Base-by-base conservation (phyloP, 2,888 invertebrate genomes). In the Pecten maximus region DNA sequence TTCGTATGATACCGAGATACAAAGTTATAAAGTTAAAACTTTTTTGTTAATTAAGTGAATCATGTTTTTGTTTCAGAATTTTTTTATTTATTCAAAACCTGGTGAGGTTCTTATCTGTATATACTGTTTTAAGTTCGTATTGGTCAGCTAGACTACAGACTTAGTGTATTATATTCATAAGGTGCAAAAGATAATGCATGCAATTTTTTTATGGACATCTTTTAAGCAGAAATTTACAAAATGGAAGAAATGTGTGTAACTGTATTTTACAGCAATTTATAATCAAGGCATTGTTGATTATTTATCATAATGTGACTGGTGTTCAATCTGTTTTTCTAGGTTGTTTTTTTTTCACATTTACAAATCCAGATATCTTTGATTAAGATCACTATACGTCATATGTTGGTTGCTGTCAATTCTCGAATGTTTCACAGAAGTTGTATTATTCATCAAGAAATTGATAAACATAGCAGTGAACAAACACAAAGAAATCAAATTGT, bases 151-250 rank as follows among this genome's bases (percentile, higher is more conserved):
- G 28, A 74, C 74, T 35, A 35, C 3, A 28, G 28, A 74, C 12
- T 28, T 35, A 2, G 6, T 44, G 44, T 10, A 44, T 44, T 44
- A 12, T 44, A 44, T 44, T 44, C 44, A 74, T 35, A 16, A 74
- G 23, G n/a, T 54, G n/a, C 74, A 74, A 74, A 74, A 35, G 35
- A 74, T 35, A 74, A 1, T 74, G 35, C 74, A 1, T 8, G 35
- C 10, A 23, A 35, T 74, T 35, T 74, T 54, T 54, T 35, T 74
- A 74, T 74, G 10, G n/a, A 23, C 60, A 60, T 60, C 19, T 60
- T 60, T 60, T 60, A 60, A 60, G 60, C 60, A 60, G 60, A 60
- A 60, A n/a, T n/a, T n/a, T 44, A 6, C 44, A 44, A 60, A n/a
- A 60, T 60, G 6, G 48, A 12, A 16, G 10, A 48, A 48, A 48